Base-by-base conservation (phyloP, 2,888 invertebrate genomes). In the Phaonia tiefii region DNA sequence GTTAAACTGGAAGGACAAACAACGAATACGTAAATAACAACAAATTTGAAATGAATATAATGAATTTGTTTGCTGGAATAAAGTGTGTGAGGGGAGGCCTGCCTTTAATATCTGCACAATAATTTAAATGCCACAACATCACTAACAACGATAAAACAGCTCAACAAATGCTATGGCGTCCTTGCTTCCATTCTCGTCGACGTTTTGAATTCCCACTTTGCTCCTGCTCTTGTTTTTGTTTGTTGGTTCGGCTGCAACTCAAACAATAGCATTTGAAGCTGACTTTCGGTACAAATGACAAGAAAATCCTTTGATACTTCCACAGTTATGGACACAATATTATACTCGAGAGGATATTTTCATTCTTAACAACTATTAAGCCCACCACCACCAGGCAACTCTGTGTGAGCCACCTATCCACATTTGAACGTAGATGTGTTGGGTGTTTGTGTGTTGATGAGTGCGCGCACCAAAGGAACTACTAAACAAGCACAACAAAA, bases 261-360 rank as follows among this genome's bases (percentile, higher is more conserved):
- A 65, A 71, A 77, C 49, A 73, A 49, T 39, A 39, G 42, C 46
- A 72, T 51, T 78, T 69, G 44, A 63, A 78, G 22, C 42, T 73
- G 72, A 73, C 67, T 73, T 78, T 69, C 54, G 42, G 54, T 71
- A 75, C 75, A 75, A 67, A 79, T 75, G 71, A 67, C 79, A 75
- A 65, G 39, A 60, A 75, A 79, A 72, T 79, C 79, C 79, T 79
- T 79, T 79, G 79, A 75, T 75, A 75, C 66, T 79, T 73, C 39
- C 75, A 66, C 79, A 79, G 70, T 75, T 79, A 71, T 67, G 71
- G 66, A 71, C 71, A 79, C 17, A 79, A 60, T 79, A 75, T 79
- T 79, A 67, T 79, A 71, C 79, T 70, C 75, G 71, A 71, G 75
- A 60, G 79, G 44, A 54, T 66, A 49, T 73, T 37, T 60, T n/a